A percentile compares a stretch with the other conserved stretches of the same genome.
Evolutionary conservation across 2,797 vertebrate genomes (phyloP).

Genomic region (Uromys caudimaculatus): DNA sequence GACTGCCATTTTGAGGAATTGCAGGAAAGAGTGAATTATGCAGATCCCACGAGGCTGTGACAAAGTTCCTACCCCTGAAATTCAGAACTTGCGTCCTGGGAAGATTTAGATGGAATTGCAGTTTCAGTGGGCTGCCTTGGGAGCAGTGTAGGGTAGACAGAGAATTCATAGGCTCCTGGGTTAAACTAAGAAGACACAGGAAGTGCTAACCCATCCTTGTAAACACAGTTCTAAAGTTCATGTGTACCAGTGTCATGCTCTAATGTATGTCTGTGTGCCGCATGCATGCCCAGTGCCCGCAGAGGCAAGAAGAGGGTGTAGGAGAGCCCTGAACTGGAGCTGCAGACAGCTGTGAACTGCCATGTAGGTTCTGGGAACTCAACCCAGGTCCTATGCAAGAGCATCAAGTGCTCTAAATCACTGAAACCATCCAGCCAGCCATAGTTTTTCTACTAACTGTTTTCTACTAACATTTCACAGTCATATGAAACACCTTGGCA

Average conservation of each 20-base stretch:
- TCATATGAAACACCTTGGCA: not conserved
- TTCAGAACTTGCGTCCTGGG: conserved; percentile 71
- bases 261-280: not conserved
- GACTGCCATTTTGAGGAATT: conserved; percentile 87
- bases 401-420: not conserved
- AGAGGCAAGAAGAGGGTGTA: not conserved
- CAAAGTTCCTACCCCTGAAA: conserved; percentile 66
- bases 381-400: not conserved
- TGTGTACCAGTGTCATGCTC: not conserved
- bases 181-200: not conserved
- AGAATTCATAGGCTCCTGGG: conserved; percentile 44
- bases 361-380: not conserved
- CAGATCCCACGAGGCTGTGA: conserved; percentile 84
- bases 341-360: not conserved
- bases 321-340: not conserved
- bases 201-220: not conserved
- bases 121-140: conserved; percentile 78
- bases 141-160: conserved; percentile 56
- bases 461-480: conserved; percentile 47
- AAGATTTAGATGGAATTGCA: conserved; percentile 72
- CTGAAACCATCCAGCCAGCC: too few relatives aligned
- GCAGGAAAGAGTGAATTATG: conserved; percentile 89
- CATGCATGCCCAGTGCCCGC: not conserved
- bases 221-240: too few relatives aligned
- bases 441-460: not conserved